Conservation (phyloP, 2,888 invertebrate species). For the Congeria kusceri region DNA sequence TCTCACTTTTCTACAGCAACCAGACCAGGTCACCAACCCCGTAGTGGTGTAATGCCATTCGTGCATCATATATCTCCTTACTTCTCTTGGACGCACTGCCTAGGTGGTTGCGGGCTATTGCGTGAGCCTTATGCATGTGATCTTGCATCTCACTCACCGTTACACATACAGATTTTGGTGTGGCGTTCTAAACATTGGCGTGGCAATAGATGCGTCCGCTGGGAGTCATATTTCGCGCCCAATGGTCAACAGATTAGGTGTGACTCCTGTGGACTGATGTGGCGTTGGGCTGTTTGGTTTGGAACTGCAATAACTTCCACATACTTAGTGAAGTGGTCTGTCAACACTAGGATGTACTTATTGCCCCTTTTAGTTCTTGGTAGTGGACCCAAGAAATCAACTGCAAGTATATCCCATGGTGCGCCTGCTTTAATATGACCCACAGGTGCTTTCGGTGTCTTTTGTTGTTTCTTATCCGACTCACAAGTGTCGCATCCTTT, state of each 20-base stretch:
- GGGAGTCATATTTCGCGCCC: slow-evolving; percentile 41
- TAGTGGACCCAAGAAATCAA: slow-evolving; percentile 31
- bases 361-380: slow-evolving; percentile 25
- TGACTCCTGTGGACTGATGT: slow-evolving; percentile 53
- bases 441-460: background rate
- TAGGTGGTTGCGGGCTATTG: background rate
- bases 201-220: slow-evolving; percentile 27
- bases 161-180: too few species aligned
- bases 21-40: background rate
- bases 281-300: slow-evolving; percentile 32
- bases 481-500: slow-evolving; percentile 22
- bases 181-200: too few species aligned
- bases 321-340: slow-evolving; percentile 40
- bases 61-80: background rate
- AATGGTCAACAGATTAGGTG: slow-evolving; percentile 40
- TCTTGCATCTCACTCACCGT: too few species aligned
- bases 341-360: slow-evolving; percentile 36
- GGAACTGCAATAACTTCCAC: slow-evolving; percentile 33
- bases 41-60: background rate
- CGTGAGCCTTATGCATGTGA: background rate
- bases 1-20: background rate
- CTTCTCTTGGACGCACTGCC: background rate
- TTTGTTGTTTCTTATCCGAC: slow-evolving; percentile 3
- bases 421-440: background rate
- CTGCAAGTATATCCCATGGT: background rate